These are phyloP conservation scores for Dolomedes plantarius DNA, from an alignment of 2,888 invertebrate genomes.

Conservation along the genomic window DNA sequence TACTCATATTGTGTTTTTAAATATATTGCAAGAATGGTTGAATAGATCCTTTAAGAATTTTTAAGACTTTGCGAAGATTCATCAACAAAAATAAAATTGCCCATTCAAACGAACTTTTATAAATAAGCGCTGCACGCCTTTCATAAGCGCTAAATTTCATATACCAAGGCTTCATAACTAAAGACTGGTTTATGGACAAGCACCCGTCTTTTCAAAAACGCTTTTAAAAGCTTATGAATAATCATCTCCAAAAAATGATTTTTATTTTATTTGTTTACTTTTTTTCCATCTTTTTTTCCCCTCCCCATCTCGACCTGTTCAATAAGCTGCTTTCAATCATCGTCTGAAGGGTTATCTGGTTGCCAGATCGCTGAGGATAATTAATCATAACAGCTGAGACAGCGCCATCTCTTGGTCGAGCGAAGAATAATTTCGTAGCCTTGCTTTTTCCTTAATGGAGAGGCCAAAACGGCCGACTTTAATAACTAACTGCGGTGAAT, in stretches of 20 bases:
- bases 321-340: constrained; percentile 16
- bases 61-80: too few species aligned
- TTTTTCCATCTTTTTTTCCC: background rate
- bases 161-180: background rate
- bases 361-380: constrained; percentile 8
- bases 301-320: background rate
- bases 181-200: background rate
- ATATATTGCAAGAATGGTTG: too few species aligned
- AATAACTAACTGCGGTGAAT: constrained; percentile 8
- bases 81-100: background rate
- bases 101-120: background rate
- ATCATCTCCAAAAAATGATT: constrained; percentile 5
- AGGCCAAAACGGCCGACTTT: background rate
- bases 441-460: constrained; percentile 14
- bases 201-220: background rate
- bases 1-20: too few species aligned
- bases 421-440: background rate
- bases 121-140: background rate
- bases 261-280: background rate
- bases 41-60: too few species aligned
- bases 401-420: constrained; percentile 13
- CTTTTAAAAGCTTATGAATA: constrained; percentile 12
- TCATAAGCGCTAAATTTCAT: background rate
- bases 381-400: background rate
- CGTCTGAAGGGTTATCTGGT: constrained; percentile 1